Percentiles rank a stretch among this genome's conserved stretches.
phyloP scores from a whole-genome alignment of 2,797 vertebrate genomes.

The Sebastes itinus region DNA sequence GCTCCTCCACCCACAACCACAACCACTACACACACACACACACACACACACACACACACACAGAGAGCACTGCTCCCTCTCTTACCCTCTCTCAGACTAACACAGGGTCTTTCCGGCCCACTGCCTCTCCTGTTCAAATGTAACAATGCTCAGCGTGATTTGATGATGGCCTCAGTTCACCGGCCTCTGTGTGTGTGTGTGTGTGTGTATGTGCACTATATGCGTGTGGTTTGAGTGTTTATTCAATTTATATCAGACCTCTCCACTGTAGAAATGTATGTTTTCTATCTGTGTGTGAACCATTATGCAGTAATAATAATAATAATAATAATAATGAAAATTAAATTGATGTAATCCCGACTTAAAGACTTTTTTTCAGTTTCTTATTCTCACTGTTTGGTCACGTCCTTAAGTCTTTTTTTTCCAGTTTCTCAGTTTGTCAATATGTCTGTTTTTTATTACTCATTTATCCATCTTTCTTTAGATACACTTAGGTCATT shows the following conservation, averaged over 20 bases:
- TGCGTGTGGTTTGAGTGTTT: slow-evolving; percentile 9
- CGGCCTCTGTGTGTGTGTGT: slow-evolving; percentile 31
- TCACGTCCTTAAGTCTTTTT: not conserved
- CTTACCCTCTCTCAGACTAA: slow-evolving; percentile 63
- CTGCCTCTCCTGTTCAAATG: slow-evolving; percentile 76
- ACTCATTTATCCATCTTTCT: not conserved
- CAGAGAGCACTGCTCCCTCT: slow-evolving; percentile 36
- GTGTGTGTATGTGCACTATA: slow-evolving; percentile 7
- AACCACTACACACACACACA: slow-evolving; percentile 26
- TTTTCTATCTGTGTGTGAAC: not conserved
- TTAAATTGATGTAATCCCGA: not conserved
- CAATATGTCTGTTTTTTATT: not conserved
- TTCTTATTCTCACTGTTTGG: not conserved
- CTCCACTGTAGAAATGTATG: not conserved
- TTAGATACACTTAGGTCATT: not conserved
- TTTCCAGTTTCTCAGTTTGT: not conserved
- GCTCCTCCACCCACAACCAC: slow-evolving; percentile 23
- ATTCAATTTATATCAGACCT: not conserved
- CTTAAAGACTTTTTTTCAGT: not conserved
- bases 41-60: slow-evolving; percentile 6
- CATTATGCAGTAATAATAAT: not conserved
- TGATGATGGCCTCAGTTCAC: slow-evolving; percentile 80
- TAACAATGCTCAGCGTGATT: slow-evolving; percentile 82
- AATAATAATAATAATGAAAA: not conserved
- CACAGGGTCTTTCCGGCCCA: slow-evolving; percentile 75